phyloP scores from a whole-genome alignment of 2,797 vertebrate genomes.

The Heteromormyrus szaboi region DNA sequence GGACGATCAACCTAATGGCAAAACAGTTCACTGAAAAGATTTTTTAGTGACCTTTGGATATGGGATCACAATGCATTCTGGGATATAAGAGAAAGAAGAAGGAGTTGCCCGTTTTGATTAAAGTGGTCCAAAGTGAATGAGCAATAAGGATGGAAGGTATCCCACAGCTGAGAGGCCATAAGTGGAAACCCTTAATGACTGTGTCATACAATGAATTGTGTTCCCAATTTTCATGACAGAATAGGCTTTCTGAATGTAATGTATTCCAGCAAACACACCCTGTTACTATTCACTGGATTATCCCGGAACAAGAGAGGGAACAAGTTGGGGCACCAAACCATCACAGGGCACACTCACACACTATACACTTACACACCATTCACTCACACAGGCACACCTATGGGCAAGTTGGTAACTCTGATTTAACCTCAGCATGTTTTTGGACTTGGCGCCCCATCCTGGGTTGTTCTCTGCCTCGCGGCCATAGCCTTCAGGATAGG shows the following conservation, averaged over 20 bases:
- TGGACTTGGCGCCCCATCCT: background rate
- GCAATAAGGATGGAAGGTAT: background rate
- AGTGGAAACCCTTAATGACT: background rate
- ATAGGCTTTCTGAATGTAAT: background rate
- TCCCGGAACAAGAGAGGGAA: background rate
- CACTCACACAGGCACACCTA: too few species aligned
- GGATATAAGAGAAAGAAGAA: background rate
- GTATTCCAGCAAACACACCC: background rate
- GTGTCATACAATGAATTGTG: background rate
- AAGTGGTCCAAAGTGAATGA: background rate
- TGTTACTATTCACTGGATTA: background rate
- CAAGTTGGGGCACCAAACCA: too few species aligned
- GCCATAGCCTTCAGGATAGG: too few species aligned
- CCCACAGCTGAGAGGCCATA: background rate
- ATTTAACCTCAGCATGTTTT: too few species aligned
- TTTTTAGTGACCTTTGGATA: background rate
- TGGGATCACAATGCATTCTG: background rate
- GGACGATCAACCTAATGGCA: background rate
- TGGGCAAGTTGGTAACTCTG: too few species aligned
- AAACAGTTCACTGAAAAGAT: background rate
- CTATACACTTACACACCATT: too few species aligned
- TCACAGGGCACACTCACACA: background rate
- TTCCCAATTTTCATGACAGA: background rate
- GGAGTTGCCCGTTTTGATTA: background rate
- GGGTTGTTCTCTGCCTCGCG: too few species aligned